Base-by-base conservation (phyloP, 2,797 vertebrate genomes). In the Danio aesculapii region DNA sequence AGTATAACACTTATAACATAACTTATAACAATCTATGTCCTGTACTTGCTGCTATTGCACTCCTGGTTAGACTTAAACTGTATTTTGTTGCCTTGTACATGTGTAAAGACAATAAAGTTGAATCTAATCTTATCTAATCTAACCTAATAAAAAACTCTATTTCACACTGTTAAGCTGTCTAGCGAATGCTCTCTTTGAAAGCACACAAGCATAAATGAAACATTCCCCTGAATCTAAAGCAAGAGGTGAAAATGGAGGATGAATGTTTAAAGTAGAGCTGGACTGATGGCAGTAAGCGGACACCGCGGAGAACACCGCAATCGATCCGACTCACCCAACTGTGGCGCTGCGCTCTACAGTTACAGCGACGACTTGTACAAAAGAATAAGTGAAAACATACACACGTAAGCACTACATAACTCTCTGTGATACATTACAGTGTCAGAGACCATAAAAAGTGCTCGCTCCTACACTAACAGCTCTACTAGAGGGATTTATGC, bases 311-410 rank as follows among this genome's bases (percentile, higher is more conserved):
- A 59, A 84, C 75, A 63, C 17, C 30, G 83, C 79, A 90, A 85
- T 85, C 44, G 84, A 89, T 89, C 77, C 87, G 72, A 72, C 75
- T 88, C 85, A 84, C 81, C 85, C 74, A 84, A 21, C 75, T 21
- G 81, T 64, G 41, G 61, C 30, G 81, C 78, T 84, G 49, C 55
- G 11, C 82, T 75, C 67, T 92, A 86, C 68, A 39, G 85, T 92
- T 91, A 88, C 90, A 81, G 8, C 46, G 17, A 39, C 61, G 8
- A 43, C 50, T 46, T 19, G 57, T 43, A 63, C 57, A 66, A 77
- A 39, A 59, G 16, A 73, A 30, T 14, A 77, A 59, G 53, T 44
- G 49, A 50, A 57, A 80, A 64, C 71, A n/a, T n/a, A 44, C 52
- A 69, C 75, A 30, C 44, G 3, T 64, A 63, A 52, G 55, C 62